Evolutionary conservation across 1,140 invertebrate species (phyloP).

Genomic region (Drosophila melanogaster): Release_6_plus_ISO1_MT NT_037436.4:6096501-6097000

Average conservation of each 20-base stretch:
- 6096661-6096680: neutral
- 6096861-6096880: constrained; percentile 1
- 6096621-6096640: neutral
- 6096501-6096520: constrained; percentile 44
- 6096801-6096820: neutral
- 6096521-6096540: neutral
- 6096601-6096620: neutral
- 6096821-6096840: constrained; percentile 18
- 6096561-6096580: constrained; percentile 2
- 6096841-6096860: neutral
- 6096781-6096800: neutral
- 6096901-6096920: constrained; percentile 53
- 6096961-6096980: constrained; percentile 44
- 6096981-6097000: constrained; percentile 39
- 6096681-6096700: too few relatives aligned
- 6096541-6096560: neutral
- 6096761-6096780: too few relatives aligned
- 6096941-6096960: constrained; percentile 53
- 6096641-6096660: neutral
- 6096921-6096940: constrained; percentile 23
- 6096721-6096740: too few relatives aligned
- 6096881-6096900: constrained; percentile 28
- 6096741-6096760: too few relatives aligned
- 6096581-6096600: constrained; percentile 11
- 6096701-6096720: too few relatives aligned